Evolutionary conservation across 2,113 vertebrate genomes (phyloP), one percentile per base, ranked within the genome.

Genomic region (Halcyon malimbica): DNA sequence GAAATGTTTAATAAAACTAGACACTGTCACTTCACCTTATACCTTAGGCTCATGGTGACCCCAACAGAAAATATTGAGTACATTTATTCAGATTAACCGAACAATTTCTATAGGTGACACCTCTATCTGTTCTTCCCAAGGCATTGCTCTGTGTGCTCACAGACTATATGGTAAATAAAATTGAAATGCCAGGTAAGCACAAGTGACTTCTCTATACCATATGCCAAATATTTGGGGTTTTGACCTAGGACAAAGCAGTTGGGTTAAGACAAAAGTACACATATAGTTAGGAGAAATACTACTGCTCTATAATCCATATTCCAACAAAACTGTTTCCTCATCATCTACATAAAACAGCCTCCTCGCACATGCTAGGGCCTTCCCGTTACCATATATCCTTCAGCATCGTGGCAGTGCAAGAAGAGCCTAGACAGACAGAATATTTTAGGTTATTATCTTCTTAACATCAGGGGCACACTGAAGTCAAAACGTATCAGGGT

Each of bases 1-100:
- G 90, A 96, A 64, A 25, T 56, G 80, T 87, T 94, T 91, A 93
- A 87, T 84, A 81, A 71, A 93, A 89, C 63, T 73, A 59, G 69
- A 93, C 8, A 16, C 54, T 63, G 19, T 12, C 39, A 2, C 53
- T 95, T 86, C 85, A 83, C 67, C 62, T 87, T 78, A 33, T 11
- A 31, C 8, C 44, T 91, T 37, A 69, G 51, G 76, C 53, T 64
- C 13, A 63, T 1, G 9, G 59, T 73, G 79, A 93, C 33, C 74
- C 25, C 42, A 42, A 35, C 35, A 20, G 24, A 83, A 90, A 91
- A 81, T 26, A 78, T 13, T 25, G 89, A 83, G 75, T 37, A 29
- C 4, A 57, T 94, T 69, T 87, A 90, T 51, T 39, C 4, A 8
- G 23, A 81, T 56, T 76, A 88, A 90, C 37, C 24, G 29, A 78